Evolutionary conservation across 1,140 invertebrate genomes (phyloP).

Genomic region (Hycleus cichorii): DNA sequence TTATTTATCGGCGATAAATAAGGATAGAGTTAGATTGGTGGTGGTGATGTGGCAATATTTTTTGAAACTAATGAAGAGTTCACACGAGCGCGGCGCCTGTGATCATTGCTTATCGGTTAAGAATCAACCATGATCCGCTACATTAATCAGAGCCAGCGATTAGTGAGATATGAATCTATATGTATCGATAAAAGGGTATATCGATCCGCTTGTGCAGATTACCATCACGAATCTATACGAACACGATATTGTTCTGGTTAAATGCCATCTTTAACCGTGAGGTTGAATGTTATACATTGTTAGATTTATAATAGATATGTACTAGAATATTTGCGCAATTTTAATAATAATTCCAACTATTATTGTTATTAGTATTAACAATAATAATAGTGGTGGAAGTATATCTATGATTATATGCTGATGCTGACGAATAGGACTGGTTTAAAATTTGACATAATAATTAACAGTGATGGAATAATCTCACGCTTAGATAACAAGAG

Average conservation of each 20-base stretch:
- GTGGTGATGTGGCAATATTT: conserved; percentile 14
- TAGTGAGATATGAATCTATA: conserved; percentile 28
- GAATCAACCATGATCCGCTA: conserved; percentile 19
- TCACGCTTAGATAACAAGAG: conserved; percentile 10
- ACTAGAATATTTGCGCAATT: neutral
- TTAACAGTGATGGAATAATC: conserved; percentile 14
- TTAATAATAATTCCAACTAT: neutral
- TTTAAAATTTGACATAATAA: conserved; percentile 19
- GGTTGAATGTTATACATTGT: neutral
- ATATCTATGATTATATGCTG: neutral
- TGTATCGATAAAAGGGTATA: conserved; percentile 23
- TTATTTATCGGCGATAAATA: neutral
- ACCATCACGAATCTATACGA: conserved; percentile 18
- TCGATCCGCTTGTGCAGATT: conserved; percentile 18
- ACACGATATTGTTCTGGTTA: conserved; percentile 7
- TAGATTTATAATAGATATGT: neutral
- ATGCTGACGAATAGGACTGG: conserved; percentile 3
- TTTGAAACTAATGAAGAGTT: conserved; percentile 18
- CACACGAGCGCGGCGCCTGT: conserved; percentile 26
- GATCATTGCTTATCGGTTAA: conserved; percentile 25
- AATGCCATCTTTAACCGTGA: neutral
- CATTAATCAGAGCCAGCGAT: conserved; percentile 30
- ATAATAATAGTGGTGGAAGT: neutral
- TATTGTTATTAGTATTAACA: neutral
- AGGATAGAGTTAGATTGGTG: conserved; percentile 3